These are phyloP conservation scores for Pseudorectes ferrugineus DNA, from an alignment of 2,113 vertebrate genomes.

Conservation along the genomic window DNA sequence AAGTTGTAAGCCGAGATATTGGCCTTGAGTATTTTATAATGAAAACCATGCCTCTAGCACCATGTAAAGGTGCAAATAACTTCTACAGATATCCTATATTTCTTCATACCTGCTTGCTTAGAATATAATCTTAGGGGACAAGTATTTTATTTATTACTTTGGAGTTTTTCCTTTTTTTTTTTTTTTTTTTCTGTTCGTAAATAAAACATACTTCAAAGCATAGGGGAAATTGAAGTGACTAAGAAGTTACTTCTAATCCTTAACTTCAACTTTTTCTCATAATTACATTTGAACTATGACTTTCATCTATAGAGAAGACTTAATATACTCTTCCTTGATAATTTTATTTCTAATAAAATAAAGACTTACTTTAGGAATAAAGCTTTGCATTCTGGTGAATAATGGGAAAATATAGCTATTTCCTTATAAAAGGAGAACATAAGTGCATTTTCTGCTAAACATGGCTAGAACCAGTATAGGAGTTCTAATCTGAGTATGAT, in stretches of 20 bases:
- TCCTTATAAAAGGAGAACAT: neutral
- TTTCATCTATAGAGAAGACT: neutral
- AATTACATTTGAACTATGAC: neutral
- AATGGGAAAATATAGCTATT: neutral
- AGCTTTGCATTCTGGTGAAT: neutral
- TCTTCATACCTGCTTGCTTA: neutral
- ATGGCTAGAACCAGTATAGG: neutral
- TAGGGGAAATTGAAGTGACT: neutral
- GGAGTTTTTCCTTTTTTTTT: neutral
- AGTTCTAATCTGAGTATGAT: neutral
- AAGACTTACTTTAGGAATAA: neutral
- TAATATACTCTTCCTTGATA: neutral
- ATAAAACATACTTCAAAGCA: neutral
- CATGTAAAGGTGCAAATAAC: neutral
- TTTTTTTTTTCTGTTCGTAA: neutral
- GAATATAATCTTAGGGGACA: neutral
- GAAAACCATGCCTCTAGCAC: neutral
- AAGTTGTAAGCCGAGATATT: neutral
- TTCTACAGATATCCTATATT: neutral
- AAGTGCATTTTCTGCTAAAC: neutral
- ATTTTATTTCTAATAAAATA: neutral
- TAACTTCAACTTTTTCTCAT: neutral
- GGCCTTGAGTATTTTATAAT: neutral
- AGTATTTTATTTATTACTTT: neutral
- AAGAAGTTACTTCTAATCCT: neutral